Percentiles rank a stretch among this genome's conserved stretches.
Conservation (phyloP, 1,140 invertebrate species). For the Melanaphis sacchari region DNA sequence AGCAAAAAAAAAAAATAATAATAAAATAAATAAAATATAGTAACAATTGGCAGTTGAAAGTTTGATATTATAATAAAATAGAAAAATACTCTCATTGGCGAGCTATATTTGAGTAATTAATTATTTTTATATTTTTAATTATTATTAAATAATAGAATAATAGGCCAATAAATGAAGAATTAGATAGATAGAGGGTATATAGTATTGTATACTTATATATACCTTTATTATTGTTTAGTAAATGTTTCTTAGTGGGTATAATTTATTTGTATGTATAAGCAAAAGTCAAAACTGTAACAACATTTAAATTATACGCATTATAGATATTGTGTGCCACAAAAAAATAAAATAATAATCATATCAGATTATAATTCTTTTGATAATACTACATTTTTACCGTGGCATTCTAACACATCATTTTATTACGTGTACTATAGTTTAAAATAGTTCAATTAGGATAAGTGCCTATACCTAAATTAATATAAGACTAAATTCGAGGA, state of each 20-base stretch:
- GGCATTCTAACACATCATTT: not conserved
- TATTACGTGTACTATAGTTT: not conserved
- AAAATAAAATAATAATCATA: not conserved
- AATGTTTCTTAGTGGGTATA: not conserved
- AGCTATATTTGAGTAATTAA: no score
- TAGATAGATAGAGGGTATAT: not conserved
- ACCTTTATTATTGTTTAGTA: not conserved
- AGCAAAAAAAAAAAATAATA: not conserved
- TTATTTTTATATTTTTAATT: no score
- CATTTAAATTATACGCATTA: not conserved
- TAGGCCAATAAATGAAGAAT: not conserved
- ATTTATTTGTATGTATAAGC: not conserved
- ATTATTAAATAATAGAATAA: no score
- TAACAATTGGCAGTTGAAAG: not conserved
- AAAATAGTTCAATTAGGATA: slow-evolving; percentile 9
- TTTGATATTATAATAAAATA: not conserved
- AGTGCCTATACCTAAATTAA: not conserved
- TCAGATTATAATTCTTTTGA: not conserved
- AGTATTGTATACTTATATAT: no score
- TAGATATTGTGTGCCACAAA: not conserved
- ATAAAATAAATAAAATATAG: no score
- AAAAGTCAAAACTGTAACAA: not conserved
- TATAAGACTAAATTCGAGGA: not conserved
- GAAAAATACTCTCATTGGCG: not conserved
- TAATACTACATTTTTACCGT: not conserved